phyloP scores from a whole-genome alignment of 2,113 vertebrate species.

The Istiophorus platypterus region DNA sequence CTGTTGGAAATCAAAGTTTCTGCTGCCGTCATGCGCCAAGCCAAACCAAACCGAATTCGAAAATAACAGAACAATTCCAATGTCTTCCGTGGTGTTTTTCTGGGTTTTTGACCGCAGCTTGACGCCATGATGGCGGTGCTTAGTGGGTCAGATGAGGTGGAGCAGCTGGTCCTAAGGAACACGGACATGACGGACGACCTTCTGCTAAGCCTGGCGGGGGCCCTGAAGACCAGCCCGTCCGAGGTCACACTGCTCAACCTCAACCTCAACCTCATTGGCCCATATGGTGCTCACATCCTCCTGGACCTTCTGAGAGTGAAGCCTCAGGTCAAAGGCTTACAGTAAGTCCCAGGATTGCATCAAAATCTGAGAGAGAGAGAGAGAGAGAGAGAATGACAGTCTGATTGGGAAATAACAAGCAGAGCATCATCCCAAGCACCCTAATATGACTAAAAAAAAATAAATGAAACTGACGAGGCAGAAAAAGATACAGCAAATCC shows the following conservation, averaged over 20 bases:
- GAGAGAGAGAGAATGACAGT: not conserved
- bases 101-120: slow-evolving; percentile 69
- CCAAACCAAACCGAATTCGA: slow-evolving; percentile 12
- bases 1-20: slow-evolving; percentile 2
- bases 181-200: slow-evolving; percentile 85
- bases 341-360: slow-evolving; percentile 75
- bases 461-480: slow-evolving; percentile 7
- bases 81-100: not conserved
- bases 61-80: not conserved
- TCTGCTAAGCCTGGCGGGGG: slow-evolving; percentile 73
- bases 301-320: slow-evolving; percentile 82
- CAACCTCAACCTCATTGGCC: slow-evolving; percentile 87
- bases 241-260: slow-evolving; percentile 86
- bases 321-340: slow-evolving; percentile 80
- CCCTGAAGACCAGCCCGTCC: slow-evolving; percentile 81
- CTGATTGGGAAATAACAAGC: not conserved
- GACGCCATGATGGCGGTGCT: slow-evolving; percentile 81
- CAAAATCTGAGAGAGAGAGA: not conserved
- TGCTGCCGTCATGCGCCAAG: not conserved
- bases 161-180: slow-evolving; percentile 87
- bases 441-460: not conserved
- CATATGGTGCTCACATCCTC: slow-evolving; percentile 80
- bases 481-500: slow-evolving; percentile 18
- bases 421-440: not conserved
- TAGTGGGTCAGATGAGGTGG: slow-evolving; percentile 81